phyloP scores from a whole-genome alignment of 2,888 invertebrate species.

The Andrena chrysosceles region DNA sequence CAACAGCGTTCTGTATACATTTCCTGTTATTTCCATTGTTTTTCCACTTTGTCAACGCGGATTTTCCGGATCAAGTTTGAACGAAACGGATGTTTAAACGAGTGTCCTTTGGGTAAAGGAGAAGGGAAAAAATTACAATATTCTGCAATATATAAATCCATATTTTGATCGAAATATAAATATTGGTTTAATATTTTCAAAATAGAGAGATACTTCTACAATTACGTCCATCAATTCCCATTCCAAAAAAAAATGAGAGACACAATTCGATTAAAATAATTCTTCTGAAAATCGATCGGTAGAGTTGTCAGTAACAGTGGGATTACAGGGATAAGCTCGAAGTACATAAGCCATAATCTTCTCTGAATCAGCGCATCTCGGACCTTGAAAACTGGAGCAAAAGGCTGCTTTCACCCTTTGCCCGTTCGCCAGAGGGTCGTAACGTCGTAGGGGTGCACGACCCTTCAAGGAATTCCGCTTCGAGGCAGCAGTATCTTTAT shows the following conservation, averaged over 20 bases:
- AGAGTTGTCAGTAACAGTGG: neutral
- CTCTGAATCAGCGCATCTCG: conserved; percentile 59
- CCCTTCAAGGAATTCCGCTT: conserved; percentile 60
- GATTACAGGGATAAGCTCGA: conserved; percentile 40
- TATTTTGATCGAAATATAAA: neutral
- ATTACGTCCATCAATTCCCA: too few species aligned
- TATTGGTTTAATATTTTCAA: too few species aligned
- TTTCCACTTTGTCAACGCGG: neutral
- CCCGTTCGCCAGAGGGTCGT: conserved; percentile 50
- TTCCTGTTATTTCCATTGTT: conserved; percentile 26
- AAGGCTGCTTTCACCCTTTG: conserved; percentile 68
- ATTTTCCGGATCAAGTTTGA: neutral
- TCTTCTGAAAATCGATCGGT: neutral
- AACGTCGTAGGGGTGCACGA: conserved; percentile 61
- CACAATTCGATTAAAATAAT: too few species aligned
- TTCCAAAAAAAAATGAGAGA: too few species aligned
- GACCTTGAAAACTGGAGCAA: conserved; percentile 78
- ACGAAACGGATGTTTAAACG: neutral
- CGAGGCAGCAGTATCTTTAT: conserved; percentile 48
- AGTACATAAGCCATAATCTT: conserved; percentile 23
- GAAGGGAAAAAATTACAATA: neutral
- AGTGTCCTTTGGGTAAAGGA: neutral
- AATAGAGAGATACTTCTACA: too few species aligned
- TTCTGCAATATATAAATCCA: neutral
- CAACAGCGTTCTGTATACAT: neutral